Conservation (phyloP, 30 jellyfish, hydroid and myxozoan genomes). For the Hydra vulgaris region DNA sequence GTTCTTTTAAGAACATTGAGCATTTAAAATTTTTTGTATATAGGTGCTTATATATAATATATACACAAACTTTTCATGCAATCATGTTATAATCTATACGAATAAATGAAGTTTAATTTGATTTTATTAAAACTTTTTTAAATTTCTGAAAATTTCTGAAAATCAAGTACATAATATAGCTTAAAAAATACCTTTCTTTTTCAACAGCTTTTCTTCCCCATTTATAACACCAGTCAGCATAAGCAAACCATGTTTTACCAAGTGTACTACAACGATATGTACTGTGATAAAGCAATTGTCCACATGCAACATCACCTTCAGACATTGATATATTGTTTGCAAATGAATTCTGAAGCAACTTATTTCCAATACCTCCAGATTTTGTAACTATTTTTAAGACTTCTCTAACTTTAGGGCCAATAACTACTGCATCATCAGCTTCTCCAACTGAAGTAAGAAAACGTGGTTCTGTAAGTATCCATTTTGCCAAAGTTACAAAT, state of each 20-base stretch:
- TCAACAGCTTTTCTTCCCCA: slow-evolving; percentile 97
- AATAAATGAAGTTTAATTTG: no score
- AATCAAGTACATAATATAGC: no score
- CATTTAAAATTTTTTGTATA: no score
- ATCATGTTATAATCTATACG: no score
- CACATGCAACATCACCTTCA: slow-evolving; percentile 84
- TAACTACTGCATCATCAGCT: slow-evolving; percentile 41
- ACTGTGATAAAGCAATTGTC: slow-evolving; percentile 84
- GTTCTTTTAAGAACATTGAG: no score
- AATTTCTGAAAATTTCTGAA: no score
- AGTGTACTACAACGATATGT: slow-evolving; percentile 76
- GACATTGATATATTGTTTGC: slow-evolving; percentile 40
- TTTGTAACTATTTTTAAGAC: slow-evolving; percentile 60
- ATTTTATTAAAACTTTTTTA: no score
- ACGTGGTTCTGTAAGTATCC: slow-evolving; percentile 82
- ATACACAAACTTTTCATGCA: no score
- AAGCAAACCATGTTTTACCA: slow-evolving; percentile 90
- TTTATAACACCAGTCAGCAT: slow-evolving; percentile 97
- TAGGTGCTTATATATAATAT: no score
- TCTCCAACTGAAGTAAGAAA: slow-evolving; percentile 52
- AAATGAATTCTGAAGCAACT: slow-evolving; percentile 58
- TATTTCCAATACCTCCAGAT: slow-evolving; percentile 61
- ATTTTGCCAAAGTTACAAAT: slow-evolving; percentile 52
- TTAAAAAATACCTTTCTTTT: slow-evolving; percentile 48
- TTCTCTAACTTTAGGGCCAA: slow-evolving; percentile 77